Conservation (phyloP, 2,113 vertebrate genomes). For the Tenrec ecaudatus region DNA sequence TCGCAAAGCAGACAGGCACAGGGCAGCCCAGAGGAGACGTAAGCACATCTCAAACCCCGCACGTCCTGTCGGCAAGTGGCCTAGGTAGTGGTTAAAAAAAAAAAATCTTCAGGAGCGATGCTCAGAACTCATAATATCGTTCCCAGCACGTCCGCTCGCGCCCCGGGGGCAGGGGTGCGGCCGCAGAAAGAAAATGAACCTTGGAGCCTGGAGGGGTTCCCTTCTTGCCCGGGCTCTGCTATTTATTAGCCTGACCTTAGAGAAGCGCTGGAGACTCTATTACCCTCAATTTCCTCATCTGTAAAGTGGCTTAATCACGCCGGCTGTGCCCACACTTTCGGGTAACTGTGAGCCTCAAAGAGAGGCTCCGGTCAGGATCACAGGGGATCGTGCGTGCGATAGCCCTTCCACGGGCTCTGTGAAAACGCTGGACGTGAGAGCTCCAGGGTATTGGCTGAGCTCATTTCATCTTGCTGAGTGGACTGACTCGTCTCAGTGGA, state of each 20-base stretch:
- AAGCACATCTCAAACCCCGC: not conserved
- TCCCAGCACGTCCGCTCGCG: not conserved
- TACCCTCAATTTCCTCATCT: constrained; percentile 71
- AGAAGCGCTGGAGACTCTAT: constrained; percentile 62
- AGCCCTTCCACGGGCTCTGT: constrained; percentile 25
- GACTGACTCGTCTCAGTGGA: constrained; percentile 12
- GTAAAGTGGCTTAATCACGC: constrained; percentile 69
- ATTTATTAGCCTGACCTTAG: constrained; percentile 63
- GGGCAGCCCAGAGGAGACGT: not conserved
- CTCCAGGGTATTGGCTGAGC: not conserved
- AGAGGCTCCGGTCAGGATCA: constrained; percentile 39
- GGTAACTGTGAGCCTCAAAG: constrained; percentile 55
- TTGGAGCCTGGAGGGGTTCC: not conserved
- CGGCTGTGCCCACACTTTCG: not conserved
- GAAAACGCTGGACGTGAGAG: constrained; percentile 6
- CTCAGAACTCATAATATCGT: not conserved
- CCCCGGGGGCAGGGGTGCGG: not conserved
- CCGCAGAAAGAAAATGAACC: not conserved
- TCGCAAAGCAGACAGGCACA: not conserved
- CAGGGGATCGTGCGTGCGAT: not conserved
- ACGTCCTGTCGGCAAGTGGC: not conserved
- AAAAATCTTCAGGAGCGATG: not conserved
- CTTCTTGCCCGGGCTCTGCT: constrained; percentile 34
- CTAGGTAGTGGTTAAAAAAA: not conserved
- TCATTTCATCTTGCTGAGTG: constrained; percentile 51